A percentile compares a stretch with the other conserved stretches of the same genome.
Conservation (phyloP, 2,113 vertebrate species). For the Nerophis lumbriciformis region DNA sequence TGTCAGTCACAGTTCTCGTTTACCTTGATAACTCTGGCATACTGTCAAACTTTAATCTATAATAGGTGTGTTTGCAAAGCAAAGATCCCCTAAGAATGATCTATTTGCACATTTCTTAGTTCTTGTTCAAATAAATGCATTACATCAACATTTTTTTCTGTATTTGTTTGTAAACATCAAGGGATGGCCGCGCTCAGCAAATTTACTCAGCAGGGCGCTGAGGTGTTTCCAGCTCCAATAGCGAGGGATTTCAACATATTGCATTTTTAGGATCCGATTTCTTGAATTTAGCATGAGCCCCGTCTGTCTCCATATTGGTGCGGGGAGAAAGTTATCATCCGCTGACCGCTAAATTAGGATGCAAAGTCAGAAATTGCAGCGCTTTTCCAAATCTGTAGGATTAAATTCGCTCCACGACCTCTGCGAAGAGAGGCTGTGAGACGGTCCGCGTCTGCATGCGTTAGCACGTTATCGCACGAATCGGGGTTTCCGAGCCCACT, state of each 20-base stretch:
- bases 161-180: constrained; percentile 98
- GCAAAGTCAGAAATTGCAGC: constrained; percentile 2
- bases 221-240: constrained; percentile 30
- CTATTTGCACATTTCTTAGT: constrained; percentile 97
- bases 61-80: constrained; percentile 86
- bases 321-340: neutral
- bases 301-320: neutral
- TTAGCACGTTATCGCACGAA: constrained; percentile 34
- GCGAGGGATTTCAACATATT: constrained; percentile 13
- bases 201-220: constrained; percentile 75
- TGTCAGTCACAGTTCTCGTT: constrained; percentile 72
- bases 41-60: constrained; percentile 76
- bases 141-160: constrained; percentile 87
- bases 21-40: constrained; percentile 76
- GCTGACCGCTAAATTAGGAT: neutral
- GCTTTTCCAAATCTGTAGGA: neutral
- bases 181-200: constrained; percentile 87
- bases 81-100: constrained; percentile 95
- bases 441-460: constrained; percentile 13
- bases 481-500: constrained; percentile 31
- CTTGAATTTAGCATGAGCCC: constrained; percentile 5
- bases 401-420: neutral
- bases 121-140: constrained; percentile 96
- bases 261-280: constrained; percentile 16
- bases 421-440: neutral